phyloP scores from a whole-genome alignment of 2,797 vertebrate genomes.

The Xiphorhynchus erythropygius region DNA sequence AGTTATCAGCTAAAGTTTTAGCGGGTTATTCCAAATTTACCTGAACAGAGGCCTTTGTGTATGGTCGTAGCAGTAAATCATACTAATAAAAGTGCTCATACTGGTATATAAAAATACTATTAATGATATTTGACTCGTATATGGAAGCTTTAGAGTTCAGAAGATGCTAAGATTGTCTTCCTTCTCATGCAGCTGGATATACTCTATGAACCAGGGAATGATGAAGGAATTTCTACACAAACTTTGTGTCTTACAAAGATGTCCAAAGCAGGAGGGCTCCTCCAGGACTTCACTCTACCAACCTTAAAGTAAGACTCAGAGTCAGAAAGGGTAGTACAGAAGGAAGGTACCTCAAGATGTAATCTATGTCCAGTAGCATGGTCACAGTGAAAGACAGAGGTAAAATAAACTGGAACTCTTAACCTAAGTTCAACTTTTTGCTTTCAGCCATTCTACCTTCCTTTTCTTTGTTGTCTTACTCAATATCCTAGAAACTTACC shows the following conservation, averaged over 20 bases:
- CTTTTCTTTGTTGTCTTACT: background rate
- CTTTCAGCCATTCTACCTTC: background rate
- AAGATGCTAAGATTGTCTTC: background rate
- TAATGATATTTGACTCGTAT: background rate
- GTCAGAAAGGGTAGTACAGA: background rate
- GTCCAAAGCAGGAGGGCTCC: background rate
- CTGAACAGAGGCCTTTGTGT: background rate
- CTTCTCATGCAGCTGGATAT: background rate
- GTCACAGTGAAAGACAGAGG: background rate
- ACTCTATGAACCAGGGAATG: background rate
- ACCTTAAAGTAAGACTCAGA: background rate
- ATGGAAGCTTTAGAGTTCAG: background rate
- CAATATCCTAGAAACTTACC: background rate
- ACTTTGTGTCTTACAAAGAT: background rate
- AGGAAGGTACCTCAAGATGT: background rate
- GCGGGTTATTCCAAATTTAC: conserved; percentile 18
- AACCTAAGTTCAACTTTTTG: background rate
- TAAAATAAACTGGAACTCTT: background rate
- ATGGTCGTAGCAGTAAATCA: background rate
- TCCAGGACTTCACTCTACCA: background rate
- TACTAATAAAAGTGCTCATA: background rate
- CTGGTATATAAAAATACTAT: background rate
- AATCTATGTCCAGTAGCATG: background rate
- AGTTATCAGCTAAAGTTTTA: conserved; percentile 46
- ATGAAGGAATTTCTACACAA: background rate